phyloP scores from a whole-genome alignment of 2,113 vertebrate species.

The Sceloporus undulatus region DNA sequence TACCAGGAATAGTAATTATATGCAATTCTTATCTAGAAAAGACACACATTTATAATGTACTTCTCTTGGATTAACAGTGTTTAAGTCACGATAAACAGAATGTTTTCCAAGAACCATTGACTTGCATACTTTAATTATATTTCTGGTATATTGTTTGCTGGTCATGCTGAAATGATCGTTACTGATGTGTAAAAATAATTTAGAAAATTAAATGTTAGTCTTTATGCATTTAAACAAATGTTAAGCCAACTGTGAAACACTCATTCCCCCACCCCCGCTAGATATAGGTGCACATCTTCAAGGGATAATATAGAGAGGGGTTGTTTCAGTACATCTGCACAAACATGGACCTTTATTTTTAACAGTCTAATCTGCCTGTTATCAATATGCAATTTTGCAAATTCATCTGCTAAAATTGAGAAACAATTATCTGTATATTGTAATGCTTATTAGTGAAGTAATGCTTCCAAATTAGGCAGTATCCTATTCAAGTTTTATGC shows the following conservation, averaged over 20 bases:
- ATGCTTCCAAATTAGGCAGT: too few relatives aligned
- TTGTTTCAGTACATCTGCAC: too few relatives aligned
- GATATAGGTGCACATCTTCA: background rate
- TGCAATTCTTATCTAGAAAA: slow-evolving; percentile 76
- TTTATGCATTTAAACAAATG: background rate
- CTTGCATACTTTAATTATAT: slow-evolving; percentile 76
- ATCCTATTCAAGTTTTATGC: too few relatives aligned
- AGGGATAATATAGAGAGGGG: too few relatives aligned
- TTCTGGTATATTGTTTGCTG: slow-evolving; percentile 64
- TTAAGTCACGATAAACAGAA: slow-evolving; percentile 73
- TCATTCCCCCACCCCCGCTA: rapidly evolving
- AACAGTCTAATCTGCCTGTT: too few relatives aligned
- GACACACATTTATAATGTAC: slow-evolving; percentile 67
- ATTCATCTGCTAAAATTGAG: too few relatives aligned
- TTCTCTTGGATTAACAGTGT: slow-evolving; percentile 67
- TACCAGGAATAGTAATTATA: slow-evolving; percentile 72
- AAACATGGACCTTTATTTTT: too few relatives aligned
- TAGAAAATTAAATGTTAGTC: slow-evolving; percentile 23
- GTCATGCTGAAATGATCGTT: slow-evolving; percentile 59
- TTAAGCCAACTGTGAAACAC: background rate
- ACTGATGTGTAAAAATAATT: slow-evolving; percentile 66
- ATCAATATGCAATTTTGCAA: too few relatives aligned
- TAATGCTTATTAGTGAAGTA: too few relatives aligned
- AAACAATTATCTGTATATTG: too few relatives aligned
- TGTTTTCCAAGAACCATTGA: slow-evolving; percentile 72